These are phyloP conservation scores for Cyaniris semiargus DNA, from an alignment of 2,888 invertebrate species.

Conservation along the genomic window DNA sequence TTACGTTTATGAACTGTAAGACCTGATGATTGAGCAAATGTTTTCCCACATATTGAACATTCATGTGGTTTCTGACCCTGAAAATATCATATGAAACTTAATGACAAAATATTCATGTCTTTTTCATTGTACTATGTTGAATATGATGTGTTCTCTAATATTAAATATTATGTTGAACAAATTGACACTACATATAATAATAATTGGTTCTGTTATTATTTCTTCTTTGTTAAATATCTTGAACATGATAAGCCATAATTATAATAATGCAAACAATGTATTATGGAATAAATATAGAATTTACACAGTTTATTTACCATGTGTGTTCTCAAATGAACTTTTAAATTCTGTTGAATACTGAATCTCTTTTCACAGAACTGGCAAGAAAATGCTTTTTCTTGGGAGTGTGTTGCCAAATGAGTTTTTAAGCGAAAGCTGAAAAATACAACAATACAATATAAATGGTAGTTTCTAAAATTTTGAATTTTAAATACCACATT, in stretches of 20 bases:
- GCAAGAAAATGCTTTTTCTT: constrained; percentile 64
- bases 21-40: constrained; percentile 71
- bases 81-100: constrained; percentile 36
- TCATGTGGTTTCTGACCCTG: constrained; percentile 73
- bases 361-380: constrained; percentile 67
- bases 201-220: too few species aligned
- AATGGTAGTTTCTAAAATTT: too few species aligned
- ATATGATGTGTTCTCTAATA: too few species aligned
- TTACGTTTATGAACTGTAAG: constrained; percentile 66
- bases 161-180: too few species aligned
- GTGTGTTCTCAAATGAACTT: constrained; percentile 70
- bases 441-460: constrained; percentile 33
- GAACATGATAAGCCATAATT: too few species aligned
- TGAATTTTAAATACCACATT: background rate
- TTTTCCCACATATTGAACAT: constrained; percentile 64
- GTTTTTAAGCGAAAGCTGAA: constrained; percentile 71
- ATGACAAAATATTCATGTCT: too few species aligned
- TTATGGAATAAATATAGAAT: too few species aligned
- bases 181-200: too few species aligned
- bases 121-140: too few species aligned
- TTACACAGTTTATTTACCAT: constrained; percentile 53
- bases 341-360: constrained; percentile 65
- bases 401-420: constrained; percentile 67
- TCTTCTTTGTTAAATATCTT: too few species aligned
- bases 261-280: background rate